Evolutionary conservation across 2,113 vertebrate species (phyloP), one percentile per base, ranked within the genome.

Genomic region (Natator depressus): DNA sequence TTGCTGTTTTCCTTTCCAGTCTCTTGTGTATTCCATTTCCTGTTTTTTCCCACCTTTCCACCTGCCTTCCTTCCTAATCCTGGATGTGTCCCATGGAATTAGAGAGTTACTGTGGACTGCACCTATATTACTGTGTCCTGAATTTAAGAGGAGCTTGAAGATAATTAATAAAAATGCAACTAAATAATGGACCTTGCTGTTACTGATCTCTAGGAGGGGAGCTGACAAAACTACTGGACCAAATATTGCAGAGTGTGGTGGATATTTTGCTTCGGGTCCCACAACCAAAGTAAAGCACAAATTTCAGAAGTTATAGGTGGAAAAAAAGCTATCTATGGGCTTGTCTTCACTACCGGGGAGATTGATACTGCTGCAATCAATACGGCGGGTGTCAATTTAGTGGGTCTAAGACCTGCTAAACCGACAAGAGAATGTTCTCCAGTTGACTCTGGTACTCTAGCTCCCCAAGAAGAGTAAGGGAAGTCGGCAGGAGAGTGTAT

Each of bases 81-180:
- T 85, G 55, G 13, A 8, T 78, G 29, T 92, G 8, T 87, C n/a
- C 92, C 59, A 42, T 94, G 76, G 50, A 2, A 78, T 78, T 31
- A 92, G 42, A 14, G 3, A 92, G 35, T 87, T 93, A 94, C 84
- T 49, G 49, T 2, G 5, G 38, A 80, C 65, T 96, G 53, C 38
- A 90, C 62, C 38, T 62, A 8, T 31, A n/a, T 82, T 88, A 89
- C 49, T 82, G 85, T 88, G n/a, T 46, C 80, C 79, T 90, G 93
- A 96, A 92, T 80, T 91, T 84, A 94, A 47, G 80, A 84, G 84
- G 29, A 93, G 91, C 92, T 38, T 89, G 29, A 65, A 84, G 91
- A 92, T 94, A 93, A 96, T 54, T 93, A 91, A 96, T 79, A 89
- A 89, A 96, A 91, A 79, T 81, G 4, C 91, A 96, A 91, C 65